Evolutionary conservation across 2,113 vertebrate species (phyloP).

Genomic region (Pleuronectes platessa): DNA sequence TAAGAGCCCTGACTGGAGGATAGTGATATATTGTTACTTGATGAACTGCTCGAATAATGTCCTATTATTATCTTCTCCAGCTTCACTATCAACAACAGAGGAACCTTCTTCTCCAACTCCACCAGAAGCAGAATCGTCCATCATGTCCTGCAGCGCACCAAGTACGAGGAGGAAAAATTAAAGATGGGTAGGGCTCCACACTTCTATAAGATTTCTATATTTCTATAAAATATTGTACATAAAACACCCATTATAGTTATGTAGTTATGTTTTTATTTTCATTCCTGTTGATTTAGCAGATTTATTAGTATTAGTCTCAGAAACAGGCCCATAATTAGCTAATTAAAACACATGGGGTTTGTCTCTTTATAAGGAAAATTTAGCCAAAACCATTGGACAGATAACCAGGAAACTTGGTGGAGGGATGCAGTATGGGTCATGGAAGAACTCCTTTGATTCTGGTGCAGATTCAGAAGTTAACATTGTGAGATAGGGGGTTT

Average conservation of each 20-base stretch:
- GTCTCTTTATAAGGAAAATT: too few species aligned
- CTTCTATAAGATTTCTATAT: neutral
- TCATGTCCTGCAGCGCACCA: slow-evolving; percentile 96
- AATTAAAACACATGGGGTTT: too few species aligned
- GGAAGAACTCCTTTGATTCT: too few species aligned
- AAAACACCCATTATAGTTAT: neutral
- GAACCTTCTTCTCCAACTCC: slow-evolving; percentile 98
- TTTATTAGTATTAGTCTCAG: slow-evolving; percentile 1
- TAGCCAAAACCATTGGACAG: neutral
- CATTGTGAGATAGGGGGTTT: too few species aligned
- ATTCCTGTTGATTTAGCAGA: neutral
- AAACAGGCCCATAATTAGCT: neutral
- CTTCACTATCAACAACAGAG: slow-evolving; percentile 97
- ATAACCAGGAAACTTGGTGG: neutral
- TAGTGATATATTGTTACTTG: slow-evolving; percentile 19
- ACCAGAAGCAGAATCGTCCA: slow-evolving; percentile 97
- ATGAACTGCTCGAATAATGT: slow-evolving; percentile 34
- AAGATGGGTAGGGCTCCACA: slow-evolving; percentile 91
- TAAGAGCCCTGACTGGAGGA: slow-evolving; percentile 9
- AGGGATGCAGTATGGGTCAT: too few species aligned
- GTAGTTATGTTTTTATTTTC: neutral
- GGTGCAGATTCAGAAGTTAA: too few species aligned
- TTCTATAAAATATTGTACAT: neutral
- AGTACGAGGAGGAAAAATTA: slow-evolving; percentile 96
- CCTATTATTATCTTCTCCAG: slow-evolving; percentile 71